These are phyloP conservation scores for Sisor rabdophorus DNA, from an alignment of 2,113 vertebrate species.

Conservation along the genomic window DNA sequence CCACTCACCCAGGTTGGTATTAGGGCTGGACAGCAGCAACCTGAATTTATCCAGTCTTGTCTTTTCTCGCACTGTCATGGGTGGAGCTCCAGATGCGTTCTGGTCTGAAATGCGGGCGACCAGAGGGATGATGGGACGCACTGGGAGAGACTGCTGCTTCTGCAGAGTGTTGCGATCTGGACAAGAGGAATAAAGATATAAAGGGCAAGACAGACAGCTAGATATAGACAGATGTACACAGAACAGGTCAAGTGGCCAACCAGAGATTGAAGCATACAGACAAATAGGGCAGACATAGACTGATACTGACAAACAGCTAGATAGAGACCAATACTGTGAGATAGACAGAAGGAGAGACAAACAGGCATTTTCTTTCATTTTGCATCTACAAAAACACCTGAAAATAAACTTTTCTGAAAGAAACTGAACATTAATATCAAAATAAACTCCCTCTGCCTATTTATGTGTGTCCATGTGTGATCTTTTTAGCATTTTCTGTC, in stretches of 20 bases:
- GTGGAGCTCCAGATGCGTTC: slow-evolving; percentile 90
- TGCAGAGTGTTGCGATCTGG: slow-evolving; percentile 76
- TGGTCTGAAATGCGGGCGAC: slow-evolving; percentile 96
- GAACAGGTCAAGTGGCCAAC: too few relatives aligned
- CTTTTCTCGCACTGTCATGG: slow-evolving; percentile 92
- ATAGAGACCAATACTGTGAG: background rate
- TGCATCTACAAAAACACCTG: background rate
- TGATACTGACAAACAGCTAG: background rate
- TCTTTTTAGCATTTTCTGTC: background rate
- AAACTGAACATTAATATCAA: background rate
- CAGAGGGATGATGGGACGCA: slow-evolving; percentile 88
- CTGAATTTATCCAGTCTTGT: slow-evolving; percentile 91
- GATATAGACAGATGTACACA: background rate
- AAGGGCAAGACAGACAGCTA: slow-evolving; percentile 7
- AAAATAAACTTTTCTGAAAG: background rate
- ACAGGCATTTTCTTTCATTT: background rate
- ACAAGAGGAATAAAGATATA: background rate
- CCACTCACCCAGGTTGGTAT: slow-evolving; percentile 88
- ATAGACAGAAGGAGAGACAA: background rate
- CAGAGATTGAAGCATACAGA: background rate
- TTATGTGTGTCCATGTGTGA: background rate
- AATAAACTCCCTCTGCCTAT: background rate
- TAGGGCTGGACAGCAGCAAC: slow-evolving; percentile 86
- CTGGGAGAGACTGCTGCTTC: slow-evolving; percentile 89
- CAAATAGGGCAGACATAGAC: background rate